These are phyloP conservation scores for Amphilophus citrinellus DNA, from an alignment of 2,113 vertebrate species.

Conservation along the genomic window DNA sequence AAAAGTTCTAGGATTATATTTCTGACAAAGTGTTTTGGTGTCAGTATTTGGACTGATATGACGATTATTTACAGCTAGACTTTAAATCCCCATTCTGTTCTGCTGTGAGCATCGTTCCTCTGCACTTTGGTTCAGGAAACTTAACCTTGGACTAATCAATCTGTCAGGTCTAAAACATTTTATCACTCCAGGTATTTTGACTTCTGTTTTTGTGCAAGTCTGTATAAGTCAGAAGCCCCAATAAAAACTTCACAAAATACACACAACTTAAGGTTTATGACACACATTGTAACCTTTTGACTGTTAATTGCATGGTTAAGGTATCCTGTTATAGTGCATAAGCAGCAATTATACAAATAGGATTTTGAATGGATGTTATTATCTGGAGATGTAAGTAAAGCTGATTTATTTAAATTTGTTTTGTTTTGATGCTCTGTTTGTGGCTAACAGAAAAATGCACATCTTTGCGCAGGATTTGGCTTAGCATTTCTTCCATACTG, in stretches of 20 bases:
- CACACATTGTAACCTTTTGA: not conserved
- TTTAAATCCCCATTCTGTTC: not conserved
- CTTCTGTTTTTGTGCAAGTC: slow-evolving; percentile 36
- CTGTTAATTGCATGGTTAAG: not conserved
- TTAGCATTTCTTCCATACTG: slow-evolving; percentile 52
- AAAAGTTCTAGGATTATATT: not conserved
- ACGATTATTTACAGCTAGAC: not conserved
- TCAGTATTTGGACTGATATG: not conserved
- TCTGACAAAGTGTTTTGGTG: not conserved
- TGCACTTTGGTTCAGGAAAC: slow-evolving; percentile 7
- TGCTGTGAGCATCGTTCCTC: not conserved
- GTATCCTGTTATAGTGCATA: not conserved
- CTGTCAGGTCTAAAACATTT: slow-evolving; percentile 17
- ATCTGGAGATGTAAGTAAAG: not conserved
- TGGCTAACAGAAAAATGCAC: too few species aligned
- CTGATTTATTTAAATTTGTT: not conserved
- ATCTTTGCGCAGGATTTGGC: slow-evolving; percentile 27
- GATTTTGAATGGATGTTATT: not conserved
- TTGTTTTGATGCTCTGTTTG: not conserved
- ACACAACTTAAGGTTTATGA: not conserved
- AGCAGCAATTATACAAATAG: not conserved
- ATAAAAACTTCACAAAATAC: slow-evolving; percentile 29
- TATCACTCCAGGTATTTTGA: slow-evolving; percentile 25
- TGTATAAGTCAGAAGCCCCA: slow-evolving; percentile 13
- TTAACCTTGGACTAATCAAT: slow-evolving; percentile 41